Percentiles rank a stretch among this genome's conserved stretches.
phyloP scores from a whole-genome alignment of 2,888 invertebrate species.

The Lasioglossum malachurum region DNA sequence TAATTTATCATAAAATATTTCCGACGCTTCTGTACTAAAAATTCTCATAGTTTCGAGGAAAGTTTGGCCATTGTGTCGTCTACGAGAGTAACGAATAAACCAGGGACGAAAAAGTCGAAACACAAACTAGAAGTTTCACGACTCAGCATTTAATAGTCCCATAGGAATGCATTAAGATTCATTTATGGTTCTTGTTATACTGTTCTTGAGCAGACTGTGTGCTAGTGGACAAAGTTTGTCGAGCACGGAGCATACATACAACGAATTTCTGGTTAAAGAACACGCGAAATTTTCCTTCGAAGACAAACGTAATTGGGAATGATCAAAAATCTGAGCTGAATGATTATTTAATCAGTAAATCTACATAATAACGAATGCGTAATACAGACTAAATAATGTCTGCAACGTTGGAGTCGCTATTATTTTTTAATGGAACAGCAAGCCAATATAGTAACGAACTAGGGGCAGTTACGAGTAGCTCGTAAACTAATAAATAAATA shows the following conservation, averaged over 20 bases:
- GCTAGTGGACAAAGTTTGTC: background rate
- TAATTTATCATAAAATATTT: background rate
- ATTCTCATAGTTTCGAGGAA: background rate
- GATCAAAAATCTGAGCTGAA: background rate
- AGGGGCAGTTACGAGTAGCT: background rate
- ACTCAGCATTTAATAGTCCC: conserved; percentile 24
- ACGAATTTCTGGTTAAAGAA: background rate
- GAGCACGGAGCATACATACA: background rate
- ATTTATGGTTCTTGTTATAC: conserved; percentile 22
- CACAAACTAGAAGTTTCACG: conserved; percentile 23
- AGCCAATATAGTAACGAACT: background rate
- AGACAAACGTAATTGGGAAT: background rate
- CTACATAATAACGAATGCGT: background rate
- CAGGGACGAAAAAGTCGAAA: conserved; percentile 27
- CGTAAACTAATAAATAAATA: background rate
- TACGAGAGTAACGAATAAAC: background rate
- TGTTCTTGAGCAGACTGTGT: background rate
- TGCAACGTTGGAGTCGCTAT: background rate
- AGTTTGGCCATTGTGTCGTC: background rate
- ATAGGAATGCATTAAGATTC: conserved; percentile 34
- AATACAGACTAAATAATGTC: background rate
- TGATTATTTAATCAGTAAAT: background rate
- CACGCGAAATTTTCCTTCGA: background rate
- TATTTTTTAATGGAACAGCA: background rate
- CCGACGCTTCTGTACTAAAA: background rate